These are phyloP conservation scores for Carterocephalus palaemon DNA, from an alignment of 2,888 invertebrate species.

Conservation along the genomic window DNA sequence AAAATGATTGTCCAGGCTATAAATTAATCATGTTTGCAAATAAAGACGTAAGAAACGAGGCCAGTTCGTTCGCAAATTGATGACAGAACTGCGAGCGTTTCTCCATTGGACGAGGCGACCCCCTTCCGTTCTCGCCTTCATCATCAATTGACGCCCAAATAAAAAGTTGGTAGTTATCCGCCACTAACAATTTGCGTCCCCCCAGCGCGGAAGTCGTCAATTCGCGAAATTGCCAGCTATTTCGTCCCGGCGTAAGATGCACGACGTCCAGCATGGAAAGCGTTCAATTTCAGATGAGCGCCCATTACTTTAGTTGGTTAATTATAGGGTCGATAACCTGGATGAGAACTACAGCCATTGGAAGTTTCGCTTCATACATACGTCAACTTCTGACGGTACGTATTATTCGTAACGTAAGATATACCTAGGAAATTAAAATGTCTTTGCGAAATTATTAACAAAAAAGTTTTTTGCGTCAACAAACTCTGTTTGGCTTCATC, in stretches of 20 bases:
- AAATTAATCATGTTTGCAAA: too few relatives aligned
- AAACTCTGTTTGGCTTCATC: too few relatives aligned
- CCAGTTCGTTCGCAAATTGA: not conserved
- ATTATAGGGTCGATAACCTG: conserved; percentile 19
- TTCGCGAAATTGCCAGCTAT: conserved; percentile 60
- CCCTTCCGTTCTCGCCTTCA: conserved; percentile 42
- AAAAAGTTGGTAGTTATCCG: conserved; percentile 39
- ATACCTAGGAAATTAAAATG: too few relatives aligned
- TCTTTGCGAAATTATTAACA: too few relatives aligned
- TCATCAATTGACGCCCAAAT: conserved; percentile 49
- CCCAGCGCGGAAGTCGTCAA: conserved; percentile 56
- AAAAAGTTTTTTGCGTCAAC: too few relatives aligned
- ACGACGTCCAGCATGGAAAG: conserved; percentile 27
- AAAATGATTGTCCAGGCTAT: too few relatives aligned
- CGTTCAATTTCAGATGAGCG: conserved; percentile 15
- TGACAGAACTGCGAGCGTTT: conserved; percentile 14
- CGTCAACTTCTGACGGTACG: too few relatives aligned
- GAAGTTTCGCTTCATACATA: too few relatives aligned
- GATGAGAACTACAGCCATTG: too few relatives aligned
- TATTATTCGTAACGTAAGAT: too few relatives aligned
- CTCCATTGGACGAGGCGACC: conserved; percentile 41
- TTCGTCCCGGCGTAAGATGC: conserved; percentile 39
- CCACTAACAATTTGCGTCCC: conserved; percentile 55
- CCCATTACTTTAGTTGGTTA: conserved; percentile 14
- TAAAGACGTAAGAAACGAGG: too few relatives aligned